Evolutionary conservation across 2,888 invertebrate genomes (phyloP).

Genomic region (Beris morrisii): DNA sequence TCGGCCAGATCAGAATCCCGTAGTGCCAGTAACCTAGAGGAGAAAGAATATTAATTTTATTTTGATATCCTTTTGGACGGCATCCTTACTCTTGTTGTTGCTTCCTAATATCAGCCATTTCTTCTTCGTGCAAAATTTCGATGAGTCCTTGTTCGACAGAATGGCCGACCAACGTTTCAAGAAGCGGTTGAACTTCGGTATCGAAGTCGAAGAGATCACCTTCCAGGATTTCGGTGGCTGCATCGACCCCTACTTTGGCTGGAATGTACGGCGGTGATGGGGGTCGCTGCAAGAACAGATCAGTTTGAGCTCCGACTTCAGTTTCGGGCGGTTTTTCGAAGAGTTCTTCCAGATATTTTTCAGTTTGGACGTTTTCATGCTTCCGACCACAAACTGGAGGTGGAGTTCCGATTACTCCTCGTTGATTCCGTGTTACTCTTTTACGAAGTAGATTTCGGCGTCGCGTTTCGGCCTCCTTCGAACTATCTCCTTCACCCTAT

Average conservation of each 20-base stretch:
- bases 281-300: constrained; percentile 81
- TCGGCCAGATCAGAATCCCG: constrained; percentile 83
- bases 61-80: not conserved
- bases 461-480: constrained; percentile 57
- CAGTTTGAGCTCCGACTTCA: constrained; percentile 83
- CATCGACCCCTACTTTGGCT: constrained; percentile 78
- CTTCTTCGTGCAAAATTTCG: constrained; percentile 92
- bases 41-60: not conserved
- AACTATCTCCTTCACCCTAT: constrained; percentile 57
- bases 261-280: constrained; percentile 77
- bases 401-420: constrained; percentile 57
- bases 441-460: constrained; percentile 74
- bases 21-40: constrained; percentile 56
- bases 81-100: constrained; percentile 59
- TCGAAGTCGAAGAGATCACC: constrained; percentile 95
- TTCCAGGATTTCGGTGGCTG: constrained; percentile 82
- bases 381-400: constrained; percentile 73
- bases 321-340: constrained; percentile 74
- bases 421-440: constrained; percentile 60
- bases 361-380: constrained; percentile 88
- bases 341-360: constrained; percentile 84
- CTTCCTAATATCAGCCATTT: constrained; percentile 76
- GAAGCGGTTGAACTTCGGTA: constrained; percentile 83
- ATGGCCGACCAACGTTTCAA: constrained; percentile 87
- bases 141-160: constrained; percentile 86